phyloP scores from a whole-genome alignment of 2,888 invertebrate species.

The Chrysolina americana region DNA sequence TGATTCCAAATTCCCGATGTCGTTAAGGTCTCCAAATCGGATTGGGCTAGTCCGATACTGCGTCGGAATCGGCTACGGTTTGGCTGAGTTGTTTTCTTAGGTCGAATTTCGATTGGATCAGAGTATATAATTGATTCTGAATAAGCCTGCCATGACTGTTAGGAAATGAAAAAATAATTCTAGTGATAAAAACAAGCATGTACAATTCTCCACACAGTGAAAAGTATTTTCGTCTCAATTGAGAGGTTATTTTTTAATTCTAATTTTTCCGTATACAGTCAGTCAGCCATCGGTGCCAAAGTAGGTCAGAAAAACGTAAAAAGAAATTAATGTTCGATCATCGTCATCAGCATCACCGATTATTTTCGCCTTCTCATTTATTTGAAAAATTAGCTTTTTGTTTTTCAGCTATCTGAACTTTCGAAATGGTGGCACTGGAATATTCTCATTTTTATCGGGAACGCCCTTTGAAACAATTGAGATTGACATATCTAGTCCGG shows the following conservation, averaged over 20 bases:
- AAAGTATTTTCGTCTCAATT: too few relatives aligned
- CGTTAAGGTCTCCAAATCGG: not conserved
- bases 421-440: not conserved
- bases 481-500: too few relatives aligned
- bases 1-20: not conserved
- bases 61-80: not conserved
- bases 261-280: not conserved
- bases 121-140: not conserved
- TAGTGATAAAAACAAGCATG: too few relatives aligned
- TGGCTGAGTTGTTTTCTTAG: not conserved
- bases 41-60: not conserved
- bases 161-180: not conserved
- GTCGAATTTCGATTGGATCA: too few relatives aligned
- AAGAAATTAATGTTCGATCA: not conserved
- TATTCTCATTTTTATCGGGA: too few relatives aligned
- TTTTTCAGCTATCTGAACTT: not conserved
- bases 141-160: not conserved
- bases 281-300: not conserved
- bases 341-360: slow-evolving; percentile 12
- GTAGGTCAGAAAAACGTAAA: not conserved
- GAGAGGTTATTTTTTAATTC: too few relatives aligned
- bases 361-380: not conserved
- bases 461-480: too few relatives aligned
- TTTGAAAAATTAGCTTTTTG: slow-evolving; percentile 2
- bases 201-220: too few relatives aligned